Conservation (phyloP, 2,797 vertebrate species). For the Hephaestus fuliginosus region DNA sequence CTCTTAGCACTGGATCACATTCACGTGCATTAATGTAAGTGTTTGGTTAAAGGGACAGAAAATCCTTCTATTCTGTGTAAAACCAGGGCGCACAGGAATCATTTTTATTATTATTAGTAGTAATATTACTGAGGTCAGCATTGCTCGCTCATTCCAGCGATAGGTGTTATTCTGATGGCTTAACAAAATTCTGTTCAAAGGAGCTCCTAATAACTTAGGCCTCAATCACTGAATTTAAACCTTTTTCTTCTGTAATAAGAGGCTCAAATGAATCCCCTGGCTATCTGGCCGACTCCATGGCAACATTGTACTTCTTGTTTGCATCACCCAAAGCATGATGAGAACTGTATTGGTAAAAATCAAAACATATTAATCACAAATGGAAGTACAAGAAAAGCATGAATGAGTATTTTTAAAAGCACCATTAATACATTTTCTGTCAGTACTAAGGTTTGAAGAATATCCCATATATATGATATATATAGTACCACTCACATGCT, state of each 20-base stretch:
- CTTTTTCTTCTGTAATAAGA: neutral
- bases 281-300: constrained; percentile 1
- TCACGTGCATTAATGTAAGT: neutral
- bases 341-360: constrained; percentile 2
- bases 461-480: neutral
- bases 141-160: neutral
- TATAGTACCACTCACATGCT: neutral
- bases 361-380: neutral
- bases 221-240: neutral
- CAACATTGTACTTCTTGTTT: constrained; percentile 8
- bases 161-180: neutral
- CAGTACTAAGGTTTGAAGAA: neutral
- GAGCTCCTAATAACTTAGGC: neutral
- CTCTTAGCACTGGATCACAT: neutral
- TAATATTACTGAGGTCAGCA: neutral
- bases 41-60: neutral
- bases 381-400: neutral
- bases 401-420: no score
- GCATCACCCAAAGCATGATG: constrained; percentile 5
- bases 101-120: neutral
- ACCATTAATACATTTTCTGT: neutral
- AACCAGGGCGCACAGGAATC: neutral
- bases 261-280: neutral
- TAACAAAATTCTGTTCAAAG: neutral
- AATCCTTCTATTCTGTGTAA: neutral